phyloP scores from a whole-genome alignment of 2,888 invertebrate species.

The Plusia festucae region DNA sequence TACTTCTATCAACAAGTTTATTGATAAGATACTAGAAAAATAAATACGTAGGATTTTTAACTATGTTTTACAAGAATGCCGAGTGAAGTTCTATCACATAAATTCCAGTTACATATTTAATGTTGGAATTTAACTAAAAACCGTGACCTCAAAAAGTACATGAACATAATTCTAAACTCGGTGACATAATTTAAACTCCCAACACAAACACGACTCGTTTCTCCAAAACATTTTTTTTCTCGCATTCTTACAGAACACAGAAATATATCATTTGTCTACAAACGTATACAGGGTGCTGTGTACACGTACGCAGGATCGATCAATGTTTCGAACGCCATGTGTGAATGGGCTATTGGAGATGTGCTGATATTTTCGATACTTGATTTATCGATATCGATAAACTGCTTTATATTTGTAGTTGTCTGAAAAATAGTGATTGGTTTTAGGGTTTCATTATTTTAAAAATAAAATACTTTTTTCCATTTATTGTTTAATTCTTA shows the following conservation, averaged over 20 bases:
- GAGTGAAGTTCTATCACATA: too few relatives aligned
- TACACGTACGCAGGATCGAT: constrained; percentile 73
- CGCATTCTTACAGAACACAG: constrained; percentile 8
- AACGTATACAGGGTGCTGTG: constrained; percentile 14
- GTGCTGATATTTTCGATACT: background rate
- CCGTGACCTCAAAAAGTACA: background rate
- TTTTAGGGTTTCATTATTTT: too few relatives aligned
- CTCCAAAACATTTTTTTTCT: constrained; percentile 19
- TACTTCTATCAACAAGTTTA: too few relatives aligned
- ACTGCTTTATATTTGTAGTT: background rate
- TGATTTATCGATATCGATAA: constrained; percentile 10
- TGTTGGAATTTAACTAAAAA: background rate
- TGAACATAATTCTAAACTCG: background rate
- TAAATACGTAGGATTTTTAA: too few relatives aligned
- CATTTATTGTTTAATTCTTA: too few relatives aligned
- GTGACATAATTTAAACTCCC: background rate
- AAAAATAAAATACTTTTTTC: too few relatives aligned
- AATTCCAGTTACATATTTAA: background rate
- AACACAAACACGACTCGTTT: constrained; percentile 19
- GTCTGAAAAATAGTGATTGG: background rate
- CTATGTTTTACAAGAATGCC: too few relatives aligned
- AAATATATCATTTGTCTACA: constrained; percentile 40
- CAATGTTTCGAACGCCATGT: constrained; percentile 78
- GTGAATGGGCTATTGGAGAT: constrained; percentile 63
- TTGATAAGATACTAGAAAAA: too few relatives aligned